Percentiles rank a stretch among this genome's conserved stretches.
Conservation (phyloP, 2,797 vertebrate species). For the Zenarchopterus dispar region DNA sequence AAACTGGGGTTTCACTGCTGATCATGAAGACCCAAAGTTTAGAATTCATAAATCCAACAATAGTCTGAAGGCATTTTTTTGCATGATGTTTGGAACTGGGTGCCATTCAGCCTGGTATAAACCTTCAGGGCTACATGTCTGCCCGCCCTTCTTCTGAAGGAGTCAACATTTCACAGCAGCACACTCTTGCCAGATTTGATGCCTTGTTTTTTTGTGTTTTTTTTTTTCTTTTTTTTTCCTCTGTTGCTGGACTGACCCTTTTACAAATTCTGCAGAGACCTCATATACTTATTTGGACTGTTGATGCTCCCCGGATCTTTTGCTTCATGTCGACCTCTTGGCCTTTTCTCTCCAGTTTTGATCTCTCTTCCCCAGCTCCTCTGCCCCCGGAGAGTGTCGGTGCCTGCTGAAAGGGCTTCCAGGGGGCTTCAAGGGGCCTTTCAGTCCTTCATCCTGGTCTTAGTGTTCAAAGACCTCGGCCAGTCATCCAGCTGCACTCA, state of each 20-base stretch:
- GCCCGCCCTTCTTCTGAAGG: slow-evolving; percentile 37
- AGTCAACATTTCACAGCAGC: slow-evolving; percentile 51
- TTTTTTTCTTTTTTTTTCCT: too few relatives aligned
- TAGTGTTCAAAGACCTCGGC: slow-evolving; percentile 90
- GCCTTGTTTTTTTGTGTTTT: slow-evolving; percentile 46
- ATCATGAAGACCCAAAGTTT: slow-evolving; percentile 23
- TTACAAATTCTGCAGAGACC: slow-evolving; percentile 75
- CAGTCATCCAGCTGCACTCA: slow-evolving; percentile 82
- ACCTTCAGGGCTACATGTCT: slow-evolving; percentile 60
- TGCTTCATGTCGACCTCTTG: slow-evolving; percentile 71
- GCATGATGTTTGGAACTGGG: slow-evolving; percentile 30
- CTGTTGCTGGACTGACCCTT: slow-evolving; percentile 66
- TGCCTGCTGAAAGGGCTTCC: slow-evolving; percentile 92
- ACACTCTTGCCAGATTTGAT: slow-evolving; percentile 58
- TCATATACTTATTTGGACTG: slow-evolving; percentile 74
- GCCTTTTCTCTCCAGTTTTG: slow-evolving; percentile 70
- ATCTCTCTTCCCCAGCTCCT: slow-evolving; percentile 87
- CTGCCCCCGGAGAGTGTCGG: slow-evolving; percentile 91
- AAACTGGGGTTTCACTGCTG: neutral
- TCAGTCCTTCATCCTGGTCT: slow-evolving; percentile 83
- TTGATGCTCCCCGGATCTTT: slow-evolving; percentile 84
- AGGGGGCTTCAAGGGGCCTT: slow-evolving; percentile 92
- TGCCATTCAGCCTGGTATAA: slow-evolving; percentile 56
- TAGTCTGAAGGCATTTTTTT: slow-evolving; percentile 44
- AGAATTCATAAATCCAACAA: slow-evolving; percentile 48